Evolutionary conservation across 2,113 vertebrate species (phyloP), one percentile per base, ranked within the genome.

Genomic region (Pungitius pungitius): DNA sequence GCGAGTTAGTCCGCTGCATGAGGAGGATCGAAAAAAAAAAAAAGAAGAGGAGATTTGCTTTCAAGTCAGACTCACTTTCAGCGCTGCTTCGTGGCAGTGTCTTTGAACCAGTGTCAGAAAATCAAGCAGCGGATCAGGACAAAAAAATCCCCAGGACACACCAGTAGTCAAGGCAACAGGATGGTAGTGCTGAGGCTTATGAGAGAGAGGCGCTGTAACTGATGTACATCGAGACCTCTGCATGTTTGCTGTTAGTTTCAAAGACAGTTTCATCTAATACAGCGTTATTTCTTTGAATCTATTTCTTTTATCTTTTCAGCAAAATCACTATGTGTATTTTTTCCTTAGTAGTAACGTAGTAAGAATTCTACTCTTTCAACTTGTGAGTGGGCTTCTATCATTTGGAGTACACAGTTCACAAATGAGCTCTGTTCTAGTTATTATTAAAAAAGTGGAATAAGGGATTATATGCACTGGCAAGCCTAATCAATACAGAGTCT

Each of bases 91-190:
- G 15, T 72, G 62, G 62, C 54, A 67, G 65, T 59, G 22, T 83
- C 80, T 83, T 57, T 87, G 81, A 87, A 85, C 80, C 68, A 49
- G 61, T 80, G 86, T 90, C 78, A 75, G 82, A 89, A 88, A 82
- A 90, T 82, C 79, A 80, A 42, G 68, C 72, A 57, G 66, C 37
- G 58, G 78, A 79, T 89, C 82, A 66, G 69, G 81, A 83, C 85
- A 71, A 79, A 83, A 85, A 71, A 81, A 68, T 78, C 90, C 90
- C 87, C 83, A 60, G 63, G 89, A 89, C 90, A 90, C 89, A 81
- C 78, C 87, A 87, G 90, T 93, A 75, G 90, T 75, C 90, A 92
- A 85, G 89, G 91, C 87, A 92, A 92, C 91, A 70, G 77, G 54
- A 65, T 84, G 78, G 85, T 78, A 79, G 79, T 65, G 66, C 62